Conservation (phyloP, 1,140 invertebrate species). For the Hyphantria cunea region DNA sequence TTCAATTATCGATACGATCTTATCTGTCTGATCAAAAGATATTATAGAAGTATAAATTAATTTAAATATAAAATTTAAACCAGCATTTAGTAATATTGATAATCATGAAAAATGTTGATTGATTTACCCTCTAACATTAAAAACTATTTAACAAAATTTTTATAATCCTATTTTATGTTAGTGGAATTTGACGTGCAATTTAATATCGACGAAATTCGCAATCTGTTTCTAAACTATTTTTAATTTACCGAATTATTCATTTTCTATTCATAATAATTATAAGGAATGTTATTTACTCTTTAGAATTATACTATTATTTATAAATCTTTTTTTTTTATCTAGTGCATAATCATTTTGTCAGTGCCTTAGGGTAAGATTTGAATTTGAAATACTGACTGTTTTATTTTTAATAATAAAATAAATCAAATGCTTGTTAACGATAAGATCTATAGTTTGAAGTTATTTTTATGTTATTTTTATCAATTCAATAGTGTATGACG, state of each 20-base stretch:
- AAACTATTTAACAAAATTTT: conserved; percentile 2
- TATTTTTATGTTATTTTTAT: conserved; percentile 32
- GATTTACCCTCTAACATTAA: conserved; percentile 1
- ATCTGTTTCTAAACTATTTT: conserved; percentile 17
- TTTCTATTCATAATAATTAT: conserved; percentile 56
- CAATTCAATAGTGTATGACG: conserved; percentile 25
- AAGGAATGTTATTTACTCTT: conserved; percentile 73
- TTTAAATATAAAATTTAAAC: conserved; percentile 11
- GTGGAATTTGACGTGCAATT: conserved; percentile 11
- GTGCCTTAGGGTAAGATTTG: conserved; percentile 65
- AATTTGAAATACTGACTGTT: conserved; percentile 61
- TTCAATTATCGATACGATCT: conserved; percentile 4
- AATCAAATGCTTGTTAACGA: conserved; percentile 53
- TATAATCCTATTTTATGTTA: neutral
- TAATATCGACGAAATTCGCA: conserved; percentile 9
- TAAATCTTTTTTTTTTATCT: conserved; percentile 57
- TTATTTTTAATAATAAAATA: conserved; percentile 52
- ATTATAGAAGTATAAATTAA: conserved; percentile 4
- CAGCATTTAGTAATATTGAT: neutral
- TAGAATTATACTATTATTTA: conserved; percentile 71
- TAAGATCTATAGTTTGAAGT: conserved; percentile 42
- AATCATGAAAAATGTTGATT: neutral
- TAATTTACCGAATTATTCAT: conserved; percentile 53
- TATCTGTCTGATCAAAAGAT: conserved; percentile 15
- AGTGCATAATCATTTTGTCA: conserved; percentile 73